A percentile compares a stretch with the other conserved stretches of the same genome.
phyloP scores from a whole-genome alignment of 2,113 vertebrate genomes.

The Scophthalmus maximus region DNA sequence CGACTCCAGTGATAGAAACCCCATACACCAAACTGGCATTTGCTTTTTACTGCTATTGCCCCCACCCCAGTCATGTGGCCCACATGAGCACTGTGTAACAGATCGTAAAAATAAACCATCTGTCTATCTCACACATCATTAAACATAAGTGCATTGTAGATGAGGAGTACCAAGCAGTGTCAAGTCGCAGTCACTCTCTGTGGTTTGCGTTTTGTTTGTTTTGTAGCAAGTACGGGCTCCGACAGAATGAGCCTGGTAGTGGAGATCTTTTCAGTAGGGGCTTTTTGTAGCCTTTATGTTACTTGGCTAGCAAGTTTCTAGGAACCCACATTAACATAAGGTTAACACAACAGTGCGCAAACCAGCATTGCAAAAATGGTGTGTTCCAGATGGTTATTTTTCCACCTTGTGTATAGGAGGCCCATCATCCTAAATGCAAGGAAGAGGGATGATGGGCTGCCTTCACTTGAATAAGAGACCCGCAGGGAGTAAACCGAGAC shows the following conservation, averaged over 20 bases:
- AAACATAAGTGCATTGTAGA: not conserved
- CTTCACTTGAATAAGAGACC: not conserved
- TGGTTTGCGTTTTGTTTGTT: not conserved
- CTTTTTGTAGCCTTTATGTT: not conserved
- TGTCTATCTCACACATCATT: not conserved
- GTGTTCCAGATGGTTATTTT: not conserved
- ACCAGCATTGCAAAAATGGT: not conserved
- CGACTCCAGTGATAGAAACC: conserved; percentile 41
- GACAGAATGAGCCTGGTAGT: not conserved
- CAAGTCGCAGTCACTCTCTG: not conserved
- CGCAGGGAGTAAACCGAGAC: conserved; percentile 30
- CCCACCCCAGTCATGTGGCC: not conserved
- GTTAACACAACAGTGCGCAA: not conserved
- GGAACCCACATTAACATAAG: not conserved
- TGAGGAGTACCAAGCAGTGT: not conserved
- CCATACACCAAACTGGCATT: conserved; percentile 7
- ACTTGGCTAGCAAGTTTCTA: not conserved
- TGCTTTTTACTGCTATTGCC: not conserved
- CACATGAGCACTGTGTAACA: conserved; percentile 12
- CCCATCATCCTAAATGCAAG: too few relatives aligned
- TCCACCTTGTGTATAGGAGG: not conserved
- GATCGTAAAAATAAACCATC: conserved; percentile 41
- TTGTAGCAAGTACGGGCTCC: not conserved
- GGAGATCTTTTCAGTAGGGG: not conserved
- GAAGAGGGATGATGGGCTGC: not conserved